These are phyloP conservation scores for Hyles vespertilio DNA, from an alignment of 1,140 invertebrate genomes.

Conservation along the genomic window DNA sequence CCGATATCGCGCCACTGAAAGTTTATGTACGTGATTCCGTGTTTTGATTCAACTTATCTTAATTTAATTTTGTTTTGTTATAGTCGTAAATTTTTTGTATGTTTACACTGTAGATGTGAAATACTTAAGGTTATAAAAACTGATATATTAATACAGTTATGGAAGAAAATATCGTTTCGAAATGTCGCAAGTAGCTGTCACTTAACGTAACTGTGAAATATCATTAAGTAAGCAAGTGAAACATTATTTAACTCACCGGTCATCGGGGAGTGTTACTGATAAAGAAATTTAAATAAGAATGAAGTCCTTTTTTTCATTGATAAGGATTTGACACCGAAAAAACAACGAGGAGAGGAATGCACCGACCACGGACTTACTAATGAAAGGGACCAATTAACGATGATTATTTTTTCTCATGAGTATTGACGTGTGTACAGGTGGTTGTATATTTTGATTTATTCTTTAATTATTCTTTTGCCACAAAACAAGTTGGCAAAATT, in stretches of 20 bases:
- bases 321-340: conserved; percentile 73
- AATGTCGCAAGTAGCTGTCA: too few species aligned
- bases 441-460: conserved; percentile 13
- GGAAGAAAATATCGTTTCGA: too few species aligned
- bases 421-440: conserved; percentile 47
- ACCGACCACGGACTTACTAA: conserved; percentile 66
- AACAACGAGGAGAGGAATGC: conserved; percentile 65
- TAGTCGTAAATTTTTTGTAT: not conserved
- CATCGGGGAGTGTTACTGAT: conserved; percentile 51
- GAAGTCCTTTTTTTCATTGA: conserved; percentile 73
- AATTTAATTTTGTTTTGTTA: conserved; percentile 36
- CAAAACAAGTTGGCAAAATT: not conserved
- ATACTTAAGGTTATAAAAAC: too few species aligned
- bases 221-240: conserved; percentile 39
- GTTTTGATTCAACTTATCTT: conserved; percentile 58
- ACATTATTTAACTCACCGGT: conserved; percentile 46
- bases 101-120: not conserved
- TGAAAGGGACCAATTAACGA: conserved; percentile 74
- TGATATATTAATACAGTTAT: too few species aligned
- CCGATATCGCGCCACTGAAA: conserved; percentile 45
- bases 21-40: conserved; percentile 28
- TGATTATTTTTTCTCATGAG: conserved; percentile 68
- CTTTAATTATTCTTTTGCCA: not conserved
- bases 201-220: conserved; percentile 1
- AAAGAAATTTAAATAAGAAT: conserved; percentile 72